These are phyloP conservation scores for Polypedilum vanderplanki DNA, from an alignment of 1,140 invertebrate species.

Conservation along the genomic window DNA sequence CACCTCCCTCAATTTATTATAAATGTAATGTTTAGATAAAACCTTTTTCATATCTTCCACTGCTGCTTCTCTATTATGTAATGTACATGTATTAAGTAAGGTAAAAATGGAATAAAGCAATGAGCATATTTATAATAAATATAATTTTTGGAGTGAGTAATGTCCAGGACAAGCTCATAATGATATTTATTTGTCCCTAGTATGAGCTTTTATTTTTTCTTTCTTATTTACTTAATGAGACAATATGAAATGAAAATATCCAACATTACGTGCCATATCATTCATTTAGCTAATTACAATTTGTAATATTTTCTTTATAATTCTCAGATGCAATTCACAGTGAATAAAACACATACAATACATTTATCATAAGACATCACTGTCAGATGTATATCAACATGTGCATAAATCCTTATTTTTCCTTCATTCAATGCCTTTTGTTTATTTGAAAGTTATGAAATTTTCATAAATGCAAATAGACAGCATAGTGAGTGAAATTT, in stretches of 20 bases:
- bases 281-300: conserved; percentile 14
- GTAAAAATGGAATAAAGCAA: too few species aligned
- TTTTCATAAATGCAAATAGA: neutral
- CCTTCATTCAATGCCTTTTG: neutral
- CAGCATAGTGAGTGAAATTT: neutral
- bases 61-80: too few species aligned
- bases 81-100: too few species aligned
- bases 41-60: too few species aligned
- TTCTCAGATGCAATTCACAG: neutral
- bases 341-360: neutral
- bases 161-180: neutral
- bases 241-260: too few species aligned
- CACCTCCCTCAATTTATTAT: too few species aligned
- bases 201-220: too few species aligned
- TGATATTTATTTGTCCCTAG: neutral
- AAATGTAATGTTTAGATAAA: too few species aligned
- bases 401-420: neutral
- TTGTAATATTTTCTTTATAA: neutral
- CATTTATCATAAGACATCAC: conserved; percentile 5
- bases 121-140: too few species aligned
- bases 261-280: neutral
- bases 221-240: too few species aligned
- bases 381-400: conserved; percentile 11
- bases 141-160: too few species aligned
- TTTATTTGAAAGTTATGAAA: conserved; percentile 7